Conservation (phyloP, 1,140 invertebrate genomes). For the Drosophila bocki region DNA sequence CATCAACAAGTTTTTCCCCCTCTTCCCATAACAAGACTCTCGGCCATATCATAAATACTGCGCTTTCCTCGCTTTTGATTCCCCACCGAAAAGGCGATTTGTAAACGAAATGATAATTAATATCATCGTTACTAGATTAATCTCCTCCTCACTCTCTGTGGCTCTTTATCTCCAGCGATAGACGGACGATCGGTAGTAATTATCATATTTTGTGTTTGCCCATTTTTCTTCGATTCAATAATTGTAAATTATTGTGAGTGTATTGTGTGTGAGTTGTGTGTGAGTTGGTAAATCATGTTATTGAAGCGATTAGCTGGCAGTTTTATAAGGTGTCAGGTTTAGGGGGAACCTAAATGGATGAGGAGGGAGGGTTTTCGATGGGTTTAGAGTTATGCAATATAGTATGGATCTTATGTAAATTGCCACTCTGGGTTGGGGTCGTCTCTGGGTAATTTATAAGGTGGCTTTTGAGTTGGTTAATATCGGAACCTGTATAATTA, state of each 20-base stretch:
- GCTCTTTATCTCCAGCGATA: slow-evolving; percentile 19
- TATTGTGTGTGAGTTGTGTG: slow-evolving; percentile 10
- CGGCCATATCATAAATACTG: slow-evolving; percentile 65
- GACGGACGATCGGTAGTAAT: slow-evolving; percentile 66
- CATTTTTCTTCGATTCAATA: slow-evolving; percentile 65
- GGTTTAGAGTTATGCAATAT: slow-evolving; percentile 19
- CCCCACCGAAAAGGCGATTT: slow-evolving; percentile 51
- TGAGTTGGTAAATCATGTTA: slow-evolving; percentile 78
- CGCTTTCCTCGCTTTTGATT: slow-evolving; percentile 44
- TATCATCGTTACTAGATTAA: slow-evolving; percentile 78
- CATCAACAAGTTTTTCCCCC: slow-evolving; percentile 62
- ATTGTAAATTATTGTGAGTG: slow-evolving; percentile 78
- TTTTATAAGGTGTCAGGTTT: slow-evolving; percentile 69
- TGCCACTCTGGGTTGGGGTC: background rate
- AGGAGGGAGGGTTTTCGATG: background rate
- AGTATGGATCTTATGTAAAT: slow-evolving; percentile 1
- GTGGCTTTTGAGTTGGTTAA: background rate
- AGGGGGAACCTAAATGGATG: background rate
- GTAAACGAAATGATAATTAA: slow-evolving; percentile 81
- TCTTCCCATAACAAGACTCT: slow-evolving; percentile 49
- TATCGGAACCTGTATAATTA: background rate
- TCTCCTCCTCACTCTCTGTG: slow-evolving; percentile 33
- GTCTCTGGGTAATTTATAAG: background rate
- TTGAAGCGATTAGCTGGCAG: slow-evolving; percentile 77
- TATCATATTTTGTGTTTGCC: slow-evolving; percentile 70